Evolutionary conservation across 2,888 invertebrate genomes (phyloP), one percentile per base, ranked within the genome.

Genomic region (Ophion slaviceki): DNA sequence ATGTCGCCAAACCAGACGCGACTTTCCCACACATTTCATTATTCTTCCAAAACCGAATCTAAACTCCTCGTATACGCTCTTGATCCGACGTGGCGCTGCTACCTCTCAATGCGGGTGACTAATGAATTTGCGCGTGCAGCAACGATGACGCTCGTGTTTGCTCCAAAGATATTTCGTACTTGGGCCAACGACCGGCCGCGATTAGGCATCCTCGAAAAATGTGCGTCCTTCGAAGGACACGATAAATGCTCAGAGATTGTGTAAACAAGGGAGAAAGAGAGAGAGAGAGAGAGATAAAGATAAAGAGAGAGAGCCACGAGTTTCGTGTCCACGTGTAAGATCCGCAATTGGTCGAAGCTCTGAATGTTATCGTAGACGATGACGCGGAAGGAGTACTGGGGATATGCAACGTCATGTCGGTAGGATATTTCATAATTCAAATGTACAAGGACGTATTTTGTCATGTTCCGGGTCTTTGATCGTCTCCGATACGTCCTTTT

Each of bases 321-420:
- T 53, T 53, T 53, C 53, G 11, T 14, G 53, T 53, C 53, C 28
- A 14, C 28, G 24, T 28, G 10, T 28, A 32, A 62, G 28, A 11
- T 11, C 10, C 64, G 28, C 28, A 28, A 14, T 67, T 40, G 32
- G 64, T 64, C 14, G 64, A 53, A n/a, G 24, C 66, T 66, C 53
- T 17, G 76, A 76, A n/a, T 57, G 57, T 76, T 10, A 57, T 66
- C 76, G 66, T 32, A 32, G 11, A 66, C 76, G 66, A 66, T 57
- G 32, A 66, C 28, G 75, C 45, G 53, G 66, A n/a, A 64, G 32
- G n/a, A 36, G 14, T 47, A 36, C 28, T 32, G 14, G 11, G 32
- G 64, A 28, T 64, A 28, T 67, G 67, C 40, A 67, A 17, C 28
- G 64, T 40, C 67, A n/a, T 17, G 67, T 10, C 67, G 24, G 32